Conservation (phyloP, 2,113 vertebrate genomes). For the Sphaerodactylus townsendi region DNA sequence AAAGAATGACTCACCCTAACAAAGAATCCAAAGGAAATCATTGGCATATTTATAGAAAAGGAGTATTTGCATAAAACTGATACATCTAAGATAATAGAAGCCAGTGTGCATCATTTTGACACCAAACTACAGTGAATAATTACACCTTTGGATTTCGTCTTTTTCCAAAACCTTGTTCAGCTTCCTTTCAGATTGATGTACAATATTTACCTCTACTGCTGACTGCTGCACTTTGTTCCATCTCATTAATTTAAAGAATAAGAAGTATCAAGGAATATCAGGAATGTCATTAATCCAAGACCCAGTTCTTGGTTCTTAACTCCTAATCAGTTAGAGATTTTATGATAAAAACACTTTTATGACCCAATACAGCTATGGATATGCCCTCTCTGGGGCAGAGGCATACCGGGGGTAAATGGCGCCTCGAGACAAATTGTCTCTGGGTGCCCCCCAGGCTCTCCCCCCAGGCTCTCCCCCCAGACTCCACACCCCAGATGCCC, state of each 20-base stretch:
- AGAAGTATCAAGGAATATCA: slow-evolving; percentile 50
- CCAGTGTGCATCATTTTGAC: not conserved
- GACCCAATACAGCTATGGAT: no score
- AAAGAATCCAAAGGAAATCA: not conserved
- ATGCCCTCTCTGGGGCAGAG: no score
- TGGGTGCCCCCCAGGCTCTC: no score
- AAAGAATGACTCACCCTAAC: not conserved
- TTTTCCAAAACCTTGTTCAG: slow-evolving; percentile 53
- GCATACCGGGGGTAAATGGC: no score
- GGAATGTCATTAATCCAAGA: slow-evolving; percentile 55
- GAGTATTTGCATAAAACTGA: not conserved
- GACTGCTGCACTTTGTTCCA: slow-evolving; percentile 49
- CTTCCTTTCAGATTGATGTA: slow-evolving; percentile 48
- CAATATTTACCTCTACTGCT: slow-evolving; percentile 63
- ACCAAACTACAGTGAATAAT: not conserved
- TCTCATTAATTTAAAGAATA: slow-evolving; percentile 61
- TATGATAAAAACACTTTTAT: not conserved
- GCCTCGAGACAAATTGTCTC: no score
- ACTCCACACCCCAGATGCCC: no score
- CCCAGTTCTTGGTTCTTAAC: slow-evolving; percentile 54
- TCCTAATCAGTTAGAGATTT: slow-evolving; percentile 43
- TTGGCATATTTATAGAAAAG: not conserved
- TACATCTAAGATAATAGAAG: not conserved
- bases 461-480: no score
- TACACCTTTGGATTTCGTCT: slow-evolving; percentile 1